phyloP scores from a whole-genome alignment of 1,140 invertebrate genomes.

The Neomicropteryx cornuta region DNA sequence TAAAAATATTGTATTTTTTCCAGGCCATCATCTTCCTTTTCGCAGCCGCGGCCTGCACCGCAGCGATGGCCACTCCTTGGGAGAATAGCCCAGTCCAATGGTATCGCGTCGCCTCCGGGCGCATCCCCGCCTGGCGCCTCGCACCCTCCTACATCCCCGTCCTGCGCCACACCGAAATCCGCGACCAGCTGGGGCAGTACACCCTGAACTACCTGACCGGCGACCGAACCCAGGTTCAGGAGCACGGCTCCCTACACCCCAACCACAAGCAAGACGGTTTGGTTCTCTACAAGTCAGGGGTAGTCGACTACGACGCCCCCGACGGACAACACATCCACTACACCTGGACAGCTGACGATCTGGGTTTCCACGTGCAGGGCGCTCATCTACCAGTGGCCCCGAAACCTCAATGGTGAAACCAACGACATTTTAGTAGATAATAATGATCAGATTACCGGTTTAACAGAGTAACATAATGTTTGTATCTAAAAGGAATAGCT shows the following conservation, averaged over 20 bases:
- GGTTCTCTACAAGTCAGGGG: conserved; percentile 11
- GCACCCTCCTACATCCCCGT: conserved; percentile 12
- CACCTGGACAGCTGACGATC: conserved; percentile 9
- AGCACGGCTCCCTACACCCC: conserved; percentile 13
- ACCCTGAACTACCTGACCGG: conserved; percentile 14
- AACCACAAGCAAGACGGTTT: conserved; percentile 11
- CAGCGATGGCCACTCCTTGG: too few species aligned
- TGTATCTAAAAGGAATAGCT: too few species aligned
- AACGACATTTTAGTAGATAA: too few species aligned
- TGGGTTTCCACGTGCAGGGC: conserved; percentile 13
- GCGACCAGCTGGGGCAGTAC: conserved; percentile 17
- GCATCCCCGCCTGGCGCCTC: conserved; percentile 7
- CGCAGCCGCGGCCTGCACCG: too few species aligned
- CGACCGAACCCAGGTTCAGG: conserved; percentile 12
- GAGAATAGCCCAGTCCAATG: too few species aligned
- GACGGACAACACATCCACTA: conserved; percentile 9
- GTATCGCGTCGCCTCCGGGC: too few species aligned
- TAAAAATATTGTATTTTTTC: too few species aligned
- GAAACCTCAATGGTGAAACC: too few species aligned
- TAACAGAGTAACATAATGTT: too few species aligned
- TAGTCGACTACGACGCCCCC: conserved; percentile 6
- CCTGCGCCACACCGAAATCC: conserved; percentile 13
- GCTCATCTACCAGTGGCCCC: conserved; percentile 26
- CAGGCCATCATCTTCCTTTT: too few species aligned
- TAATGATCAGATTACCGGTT: too few species aligned